Evolutionary conservation across 2,888 invertebrate genomes (phyloP), one percentile per base, ranked within the genome.

Genomic region (Ashinkailepas kermadecensis): DNA sequence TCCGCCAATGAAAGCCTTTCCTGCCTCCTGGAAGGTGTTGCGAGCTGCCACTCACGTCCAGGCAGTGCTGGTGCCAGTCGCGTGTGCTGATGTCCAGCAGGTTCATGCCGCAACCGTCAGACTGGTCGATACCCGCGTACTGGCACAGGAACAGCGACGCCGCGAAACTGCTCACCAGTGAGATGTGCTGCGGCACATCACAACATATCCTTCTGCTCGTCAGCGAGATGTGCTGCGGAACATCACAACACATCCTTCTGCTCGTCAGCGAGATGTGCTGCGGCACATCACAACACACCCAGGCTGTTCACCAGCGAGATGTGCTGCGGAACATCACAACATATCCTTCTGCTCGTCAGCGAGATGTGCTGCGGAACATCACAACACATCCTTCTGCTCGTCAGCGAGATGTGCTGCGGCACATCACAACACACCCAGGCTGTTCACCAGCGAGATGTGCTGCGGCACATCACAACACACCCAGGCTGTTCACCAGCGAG

Each of bases 51-150:
- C 86, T 87, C 85, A 92, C 93, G 88, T 94, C 90, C 23, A 96
- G 88, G 85, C 95, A 92, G 39, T 89, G 88, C 64, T 91, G 88
- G 81, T 93, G 91, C 97, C 97, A 98, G 58, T 89, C 88, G 88
- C 93, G 93, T 0, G 88, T 90, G 59, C 89, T 90, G 81, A 99
- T 94, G 87, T 98, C 92, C 85, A 99, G 89, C 25, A 99, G 89
- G 89, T 99, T 99, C 96, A 96, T 99, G 23, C 99, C 99, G 0
- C 97, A 97, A 0, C 93, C 98, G 87, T 99, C 99, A 0, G 95
- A 91, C 84, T 91, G 91, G 88, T 99, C 99, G 80, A 99, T 95
- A 0, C 95, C 93, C 0, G 96, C 97, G 84, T 96, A 92, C 85
- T 91, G 90, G 1, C 97, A 97, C 70, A 96, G 88, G 86, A 99